Evolutionary conservation across 2,888 invertebrate species (phyloP), one percentile per base, ranked within the genome.

Genomic region (Drosophila prostipennis): DNA sequence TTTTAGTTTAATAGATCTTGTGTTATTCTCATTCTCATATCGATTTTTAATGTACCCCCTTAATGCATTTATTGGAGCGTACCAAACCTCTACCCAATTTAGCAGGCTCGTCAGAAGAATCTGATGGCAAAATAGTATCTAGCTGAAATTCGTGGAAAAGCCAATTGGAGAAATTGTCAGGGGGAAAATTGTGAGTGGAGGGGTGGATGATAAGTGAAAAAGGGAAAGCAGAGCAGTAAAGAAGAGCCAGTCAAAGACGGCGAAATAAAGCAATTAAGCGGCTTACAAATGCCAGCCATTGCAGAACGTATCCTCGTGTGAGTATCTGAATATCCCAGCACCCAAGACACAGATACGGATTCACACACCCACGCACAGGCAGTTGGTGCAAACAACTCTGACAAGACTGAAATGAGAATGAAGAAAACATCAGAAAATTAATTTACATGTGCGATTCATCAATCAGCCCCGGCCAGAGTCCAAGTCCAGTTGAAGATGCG

Each of bases 391-490:
- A 81, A 83, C 79, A 82, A 76, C 76, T 72, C 88, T 80, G 79
- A 88, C 84, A 83, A 84, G 85, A 58, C 26, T 46, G 40, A 74
- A 52, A 75, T 51, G 72, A 80, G 78, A 89, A 84, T 87, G 85
- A 89, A 84, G 79, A 82, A 84, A 87, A 72, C 87, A 78, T 78
- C 78, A 77, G 86, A 78, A 89, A 86, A 89, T 86, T 86, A 86
- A 86, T 86, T 86, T 89, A 89, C 87, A 89, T 86, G 80, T 87
- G 74, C 86, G 77, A 89, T 88, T 89, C 88, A 87, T 87, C 89
- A 89, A 87, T 87, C 87, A 87, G 79, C 52, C 55, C 56, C 55
- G 19, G 37, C 71, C 58, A 53, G 55, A 40, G 56, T 29, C 45
- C 42, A 43, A 43, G 43, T 46, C 54, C 59, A 71, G 68, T 57